Evolutionary conservation across 2,888 invertebrate genomes (phyloP), one percentile per base, ranked within the genome.

Genomic region (Ethmia dodecea): DNA sequence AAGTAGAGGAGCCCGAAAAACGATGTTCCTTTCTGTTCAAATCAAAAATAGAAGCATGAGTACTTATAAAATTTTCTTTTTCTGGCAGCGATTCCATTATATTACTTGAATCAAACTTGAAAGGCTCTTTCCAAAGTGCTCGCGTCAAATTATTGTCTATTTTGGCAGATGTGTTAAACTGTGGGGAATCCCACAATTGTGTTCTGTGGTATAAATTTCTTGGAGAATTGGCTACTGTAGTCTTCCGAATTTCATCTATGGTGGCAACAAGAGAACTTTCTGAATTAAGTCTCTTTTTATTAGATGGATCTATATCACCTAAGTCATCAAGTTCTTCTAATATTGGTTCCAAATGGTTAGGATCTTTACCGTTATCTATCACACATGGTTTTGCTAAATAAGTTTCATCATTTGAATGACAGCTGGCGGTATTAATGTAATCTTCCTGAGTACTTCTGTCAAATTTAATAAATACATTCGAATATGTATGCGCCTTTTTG

Each of bases 191-290:
- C 86, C 88, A 88, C 22, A 81, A 66, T 34, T 79, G 71, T 42
- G 88, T 88, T 42, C 88, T 75, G 35, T 89, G 87, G 55, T 88
- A 89, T 37, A 88, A 65, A 54, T 88, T 87, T 52, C 88, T 77
- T 3, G 89, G 89, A 3, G 89, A 89, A 57, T 88, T 89, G 11
- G 88, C 86, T 1, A 79, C 80, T 2, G 88, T 87, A 25, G 84
- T 86, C 50, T 87, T 88, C 27, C 89, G 73, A 25, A 90, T 90
- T 71, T 90, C 89, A 55, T 90, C 90, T 40, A 90, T 90, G 2
- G 90, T 90, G 8, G 89, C 89, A 5, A 90, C 90, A 5, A 90
- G 64, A 5, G 89, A 88, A 57, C 89, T 89, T 55, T 88, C 88
- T 13, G 87, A 87, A 55, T 79, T 86, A 25, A 81, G 57, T 44